Evolutionary conservation across 2,888 invertebrate species (phyloP).

Genomic region (Chymomyza caudatula): DNA sequence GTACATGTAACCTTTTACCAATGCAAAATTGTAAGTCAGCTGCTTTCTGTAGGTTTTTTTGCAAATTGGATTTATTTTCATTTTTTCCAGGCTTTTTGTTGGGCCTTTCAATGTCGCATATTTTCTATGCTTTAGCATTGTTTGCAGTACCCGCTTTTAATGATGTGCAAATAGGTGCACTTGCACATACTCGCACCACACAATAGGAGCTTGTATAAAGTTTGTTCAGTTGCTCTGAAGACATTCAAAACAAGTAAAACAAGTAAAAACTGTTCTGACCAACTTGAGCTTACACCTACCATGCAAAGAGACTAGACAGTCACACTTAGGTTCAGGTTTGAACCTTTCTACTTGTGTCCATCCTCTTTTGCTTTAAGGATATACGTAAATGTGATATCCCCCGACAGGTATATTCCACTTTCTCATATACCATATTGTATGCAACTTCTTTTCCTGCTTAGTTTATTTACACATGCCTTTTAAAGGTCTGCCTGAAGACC

Average conservation of each 20-base stretch:
- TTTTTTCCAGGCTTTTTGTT: no score
- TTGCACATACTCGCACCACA: not conserved
- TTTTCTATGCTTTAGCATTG: not conserved
- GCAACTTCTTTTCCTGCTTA: slow-evolving; percentile 11
- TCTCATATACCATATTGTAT: slow-evolving; percentile 28
- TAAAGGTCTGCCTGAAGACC: slow-evolving; percentile 51
- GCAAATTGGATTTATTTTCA: no score
- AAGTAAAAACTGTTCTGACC: no score
- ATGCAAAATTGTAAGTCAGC: no score
- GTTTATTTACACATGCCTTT: slow-evolving; percentile 59
- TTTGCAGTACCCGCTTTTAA: slow-evolving; percentile 23
- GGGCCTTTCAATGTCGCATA: no score
- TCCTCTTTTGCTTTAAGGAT: not conserved
- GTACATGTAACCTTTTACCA: no score
- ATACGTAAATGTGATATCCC: not conserved
- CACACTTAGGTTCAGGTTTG: not conserved
- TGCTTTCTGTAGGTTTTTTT: no score
- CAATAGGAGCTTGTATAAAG: no score
- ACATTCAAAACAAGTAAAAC: not conserved
- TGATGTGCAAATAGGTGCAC: slow-evolving; percentile 60
- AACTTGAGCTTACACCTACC: no score
- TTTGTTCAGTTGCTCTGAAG: no score
- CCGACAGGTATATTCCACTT: slow-evolving; percentile 9
- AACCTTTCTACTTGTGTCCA: not conserved
- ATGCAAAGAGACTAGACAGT: not conserved